Evolutionary conservation across 2,888 invertebrate species (phyloP).

Genomic region (Tipula helvola): DNA sequence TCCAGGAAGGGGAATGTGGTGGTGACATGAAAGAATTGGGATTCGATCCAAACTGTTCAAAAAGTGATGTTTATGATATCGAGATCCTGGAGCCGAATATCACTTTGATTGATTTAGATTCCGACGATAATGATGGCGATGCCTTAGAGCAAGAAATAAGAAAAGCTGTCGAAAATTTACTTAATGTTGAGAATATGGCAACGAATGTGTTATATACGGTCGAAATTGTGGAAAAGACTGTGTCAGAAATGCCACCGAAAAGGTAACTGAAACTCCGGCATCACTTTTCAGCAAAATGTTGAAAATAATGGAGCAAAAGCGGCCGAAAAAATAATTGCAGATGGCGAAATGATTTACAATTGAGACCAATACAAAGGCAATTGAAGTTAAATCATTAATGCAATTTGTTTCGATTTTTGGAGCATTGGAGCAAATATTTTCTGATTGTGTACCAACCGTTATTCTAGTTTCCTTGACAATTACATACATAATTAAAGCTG

Average conservation of each 20-base stretch:
- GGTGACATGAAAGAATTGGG: conserved; percentile 30
- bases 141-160: not conserved
- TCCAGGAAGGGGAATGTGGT: conserved; percentile 26
- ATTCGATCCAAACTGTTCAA: not conserved
- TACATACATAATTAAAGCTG: not conserved
- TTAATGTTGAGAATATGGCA: not conserved
- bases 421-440: too few relatives aligned
- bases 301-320: not conserved
- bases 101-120: conserved; percentile 33
- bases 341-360: too few relatives aligned
- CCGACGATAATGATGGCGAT: conserved; percentile 26
- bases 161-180: not conserved
- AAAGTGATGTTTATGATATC: conserved; percentile 31
- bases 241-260: not conserved
- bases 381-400: too few relatives aligned
- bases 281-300: not conserved
- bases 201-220: not conserved
- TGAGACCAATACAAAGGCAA: too few relatives aligned
- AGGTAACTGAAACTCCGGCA: not conserved
- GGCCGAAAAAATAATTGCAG: not conserved
- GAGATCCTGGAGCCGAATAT: conserved; percentile 35
- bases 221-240: not conserved
- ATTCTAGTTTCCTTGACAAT: not conserved
- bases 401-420: too few relatives aligned
- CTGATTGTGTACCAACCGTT: too few relatives aligned